phyloP scores from a whole-genome alignment of 2,888 invertebrate genomes.

The Apeira syringaria region DNA sequence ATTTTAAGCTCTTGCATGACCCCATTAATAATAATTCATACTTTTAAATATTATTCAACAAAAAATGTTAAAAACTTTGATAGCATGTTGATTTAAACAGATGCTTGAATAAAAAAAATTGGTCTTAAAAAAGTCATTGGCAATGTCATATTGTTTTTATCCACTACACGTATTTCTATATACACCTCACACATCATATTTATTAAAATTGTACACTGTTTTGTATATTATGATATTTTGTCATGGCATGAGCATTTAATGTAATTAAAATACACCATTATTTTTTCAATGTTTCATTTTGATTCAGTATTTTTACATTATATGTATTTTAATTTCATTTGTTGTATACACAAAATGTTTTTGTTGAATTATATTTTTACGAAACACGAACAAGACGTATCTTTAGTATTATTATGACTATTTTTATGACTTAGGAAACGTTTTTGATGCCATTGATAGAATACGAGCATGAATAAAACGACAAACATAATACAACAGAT shows the following conservation, averaged over 20 bases:
- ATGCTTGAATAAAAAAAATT: slow-evolving; percentile 22
- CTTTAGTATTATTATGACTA: slow-evolving; percentile 23
- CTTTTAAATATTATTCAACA: slow-evolving; percentile 40
- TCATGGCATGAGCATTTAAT: slow-evolving; percentile 65
- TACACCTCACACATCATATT: slow-evolving; percentile 38
- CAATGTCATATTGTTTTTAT: slow-evolving; percentile 49
- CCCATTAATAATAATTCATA: slow-evolving; percentile 44
- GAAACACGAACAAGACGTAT: slow-evolving; percentile 23
- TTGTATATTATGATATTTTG: slow-evolving; percentile 63
- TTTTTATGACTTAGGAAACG: slow-evolving; percentile 2
- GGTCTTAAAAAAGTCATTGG: slow-evolving; percentile 41
- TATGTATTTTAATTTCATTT: slow-evolving; percentile 36
- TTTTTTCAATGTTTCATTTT: slow-evolving; percentile 29
- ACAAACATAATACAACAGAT: too few species aligned
- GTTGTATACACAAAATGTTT: slow-evolving; percentile 31
- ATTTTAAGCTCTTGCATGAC: slow-evolving; percentile 39
- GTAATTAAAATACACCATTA: slow-evolving; percentile 41
- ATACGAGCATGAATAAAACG: too few species aligned
- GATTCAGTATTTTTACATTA: slow-evolving; percentile 28
- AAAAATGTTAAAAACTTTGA: slow-evolving; percentile 12
- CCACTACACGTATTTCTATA: slow-evolving; percentile 48
- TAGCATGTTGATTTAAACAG: slow-evolving; percentile 28
- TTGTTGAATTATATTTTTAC: slow-evolving; percentile 28
- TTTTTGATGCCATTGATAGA: slow-evolving; percentile 14
- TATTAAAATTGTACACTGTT: slow-evolving; percentile 44